A percentile compares a stretch with the other conserved stretches of the same genome.
phyloP scores from a whole-genome alignment of 2,113 vertebrate species.

The Bufo bufo region DNA sequence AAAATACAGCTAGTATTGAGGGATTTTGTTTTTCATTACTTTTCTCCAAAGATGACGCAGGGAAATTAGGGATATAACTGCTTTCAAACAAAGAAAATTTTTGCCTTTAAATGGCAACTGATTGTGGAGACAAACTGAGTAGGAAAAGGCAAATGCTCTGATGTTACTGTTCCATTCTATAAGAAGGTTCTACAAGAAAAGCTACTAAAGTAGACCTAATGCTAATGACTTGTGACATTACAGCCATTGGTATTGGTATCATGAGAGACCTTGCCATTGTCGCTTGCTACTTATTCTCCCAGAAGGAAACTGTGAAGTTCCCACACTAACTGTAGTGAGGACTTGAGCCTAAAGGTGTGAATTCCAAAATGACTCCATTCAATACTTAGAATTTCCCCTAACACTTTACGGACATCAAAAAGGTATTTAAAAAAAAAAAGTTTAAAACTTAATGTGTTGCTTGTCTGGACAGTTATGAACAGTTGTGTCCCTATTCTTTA shows the following conservation, averaged over 20 bases:
- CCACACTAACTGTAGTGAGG: too few relatives aligned
- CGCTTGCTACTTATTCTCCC: too few relatives aligned
- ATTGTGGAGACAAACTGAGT: neutral
- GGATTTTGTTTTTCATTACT: constrained; percentile 53
- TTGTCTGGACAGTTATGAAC: too few relatives aligned
- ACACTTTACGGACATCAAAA: too few relatives aligned
- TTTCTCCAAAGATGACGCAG: constrained; percentile 58
- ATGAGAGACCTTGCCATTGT: too few relatives aligned
- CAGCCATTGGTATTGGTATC: neutral
- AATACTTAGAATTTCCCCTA: too few relatives aligned
- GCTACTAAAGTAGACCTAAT: neutral
- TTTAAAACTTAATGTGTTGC: too few relatives aligned
- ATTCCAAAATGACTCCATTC: too few relatives aligned
- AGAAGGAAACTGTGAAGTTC: too few relatives aligned
- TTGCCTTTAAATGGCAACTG: constrained; percentile 14
- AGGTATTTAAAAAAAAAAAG: too few relatives aligned
- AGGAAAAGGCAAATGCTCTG: neutral
- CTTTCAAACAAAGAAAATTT: constrained; percentile 31
- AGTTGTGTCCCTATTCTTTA: too few relatives aligned
- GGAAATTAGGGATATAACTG: constrained; percentile 51
- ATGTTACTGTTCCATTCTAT: neutral
- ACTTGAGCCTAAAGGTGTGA: too few relatives aligned
- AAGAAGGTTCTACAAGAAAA: neutral
- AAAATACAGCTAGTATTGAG: constrained; percentile 61
- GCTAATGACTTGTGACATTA: neutral